Evolutionary conservation across 2,113 vertebrate genomes (phyloP).

Genomic region (Lucifuga dentata): DNA sequence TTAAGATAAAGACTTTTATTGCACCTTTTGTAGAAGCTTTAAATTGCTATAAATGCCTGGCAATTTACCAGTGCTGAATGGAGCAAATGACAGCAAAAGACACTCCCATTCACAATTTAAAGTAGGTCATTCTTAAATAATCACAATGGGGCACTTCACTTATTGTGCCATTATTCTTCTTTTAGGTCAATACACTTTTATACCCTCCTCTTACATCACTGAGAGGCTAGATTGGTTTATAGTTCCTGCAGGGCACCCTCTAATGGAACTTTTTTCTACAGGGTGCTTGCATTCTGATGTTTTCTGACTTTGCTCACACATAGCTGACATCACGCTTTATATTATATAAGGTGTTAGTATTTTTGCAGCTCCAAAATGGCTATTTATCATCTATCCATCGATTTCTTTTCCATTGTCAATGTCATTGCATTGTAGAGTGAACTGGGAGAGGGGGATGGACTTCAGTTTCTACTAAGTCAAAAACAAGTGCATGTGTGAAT

Average conservation of each 20-base stretch:
- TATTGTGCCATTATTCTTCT: slow-evolving; percentile 38
- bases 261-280: slow-evolving; percentile 64
- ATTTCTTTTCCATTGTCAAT: slow-evolving; percentile 19
- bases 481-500: slow-evolving; percentile 53
- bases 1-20: slow-evolving; percentile 53
- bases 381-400: too few relatives aligned
- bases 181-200: slow-evolving; percentile 42
- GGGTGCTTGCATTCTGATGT: slow-evolving; percentile 43
- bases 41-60: slow-evolving; percentile 35
- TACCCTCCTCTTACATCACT: slow-evolving; percentile 49
- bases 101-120: slow-evolving; percentile 24
- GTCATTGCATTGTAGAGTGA: slow-evolving; percentile 1
- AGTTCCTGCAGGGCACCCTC: slow-evolving; percentile 65
- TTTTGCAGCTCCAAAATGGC: neutral
- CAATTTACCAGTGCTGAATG: slow-evolving; percentile 36
- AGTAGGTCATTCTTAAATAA: slow-evolving; percentile 32
- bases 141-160: slow-evolving; percentile 27
- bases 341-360: too few relatives aligned
- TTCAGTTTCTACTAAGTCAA: too few relatives aligned
- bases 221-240: slow-evolving; percentile 45
- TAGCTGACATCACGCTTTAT: slow-evolving; percentile 6
- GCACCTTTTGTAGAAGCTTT: slow-evolving; percentile 72
- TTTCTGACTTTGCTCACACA: slow-evolving; percentile 35
- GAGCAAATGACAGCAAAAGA: slow-evolving; percentile 29
- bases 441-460: slow-evolving; percentile 10